These are phyloP conservation scores for Proctacanthus coquilletti DNA, from an alignment of 1,140 invertebrate genomes.

Conservation along the genomic window DNA sequence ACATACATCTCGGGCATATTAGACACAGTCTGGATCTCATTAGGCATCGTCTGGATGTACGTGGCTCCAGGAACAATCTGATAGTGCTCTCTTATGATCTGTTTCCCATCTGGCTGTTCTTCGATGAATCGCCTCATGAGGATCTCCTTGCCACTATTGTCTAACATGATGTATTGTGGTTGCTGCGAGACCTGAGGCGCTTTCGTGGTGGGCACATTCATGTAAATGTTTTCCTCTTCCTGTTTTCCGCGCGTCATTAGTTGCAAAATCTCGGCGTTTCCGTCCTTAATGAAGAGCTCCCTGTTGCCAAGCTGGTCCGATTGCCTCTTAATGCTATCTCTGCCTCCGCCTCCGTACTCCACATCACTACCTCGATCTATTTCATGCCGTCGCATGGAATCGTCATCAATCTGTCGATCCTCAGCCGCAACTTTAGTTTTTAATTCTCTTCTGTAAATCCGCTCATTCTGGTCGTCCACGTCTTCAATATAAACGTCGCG, in stretches of 20 bases:
- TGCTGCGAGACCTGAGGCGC: conserved; percentile 38
- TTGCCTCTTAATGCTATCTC: conserved; percentile 20
- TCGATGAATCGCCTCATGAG: conserved; percentile 65
- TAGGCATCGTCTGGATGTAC: conserved; percentile 23
- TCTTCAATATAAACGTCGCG: conserved; percentile 43
- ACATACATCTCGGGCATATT: conserved; percentile 26
- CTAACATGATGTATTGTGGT: conserved; percentile 42
- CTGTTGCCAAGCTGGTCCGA: conserved; percentile 34
- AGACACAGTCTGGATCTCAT: conserved; percentile 24
- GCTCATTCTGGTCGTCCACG: conserved; percentile 33
- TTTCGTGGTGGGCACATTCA: conserved; percentile 37
- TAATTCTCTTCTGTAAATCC: conserved; percentile 29
- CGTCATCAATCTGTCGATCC: conserved; percentile 38
- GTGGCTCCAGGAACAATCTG: conserved; percentile 33
- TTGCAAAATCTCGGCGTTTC: conserved; percentile 63
- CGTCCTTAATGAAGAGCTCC: conserved; percentile 63
- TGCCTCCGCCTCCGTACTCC: conserved; percentile 26
- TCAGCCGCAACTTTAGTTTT: conserved; percentile 27
- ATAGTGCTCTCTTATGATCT: conserved; percentile 35
- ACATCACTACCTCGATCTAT: conserved; percentile 57
- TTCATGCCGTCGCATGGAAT: conserved; percentile 56
- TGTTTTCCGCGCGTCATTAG: conserved; percentile 52
- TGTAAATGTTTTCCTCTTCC: conserved; percentile 40
- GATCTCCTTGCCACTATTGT: conserved; percentile 58
- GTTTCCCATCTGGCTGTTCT: conserved; percentile 47